Conservation (phyloP, 2,113 vertebrate species). For the Noturus placidus region DNA sequence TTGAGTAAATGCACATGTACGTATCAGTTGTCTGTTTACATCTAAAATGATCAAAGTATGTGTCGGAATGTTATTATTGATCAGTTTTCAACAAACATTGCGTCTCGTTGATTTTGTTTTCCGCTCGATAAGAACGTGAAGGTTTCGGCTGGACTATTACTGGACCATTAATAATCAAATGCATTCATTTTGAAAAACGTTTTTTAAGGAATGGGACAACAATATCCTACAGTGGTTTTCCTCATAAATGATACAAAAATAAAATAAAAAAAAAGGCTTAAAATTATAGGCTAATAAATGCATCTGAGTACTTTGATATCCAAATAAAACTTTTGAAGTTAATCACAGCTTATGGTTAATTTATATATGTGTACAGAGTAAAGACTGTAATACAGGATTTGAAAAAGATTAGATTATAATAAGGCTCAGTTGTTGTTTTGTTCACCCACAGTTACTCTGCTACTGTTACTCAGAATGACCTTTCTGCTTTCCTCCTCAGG, state of each 20-base stretch:
- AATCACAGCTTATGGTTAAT: not conserved
- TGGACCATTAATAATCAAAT: not conserved
- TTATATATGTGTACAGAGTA: not conserved
- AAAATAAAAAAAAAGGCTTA: too few species aligned
- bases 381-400: not conserved
- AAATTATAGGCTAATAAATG: not conserved
- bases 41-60: not conserved
- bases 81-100: too few species aligned
- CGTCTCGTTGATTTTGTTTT: too few species aligned
- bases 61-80: not conserved
- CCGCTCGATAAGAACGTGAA: too few species aligned
- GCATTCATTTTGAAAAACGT: not conserved
- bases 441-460: not conserved
- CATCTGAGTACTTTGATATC: not conserved
- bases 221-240: not conserved
- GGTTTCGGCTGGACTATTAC: too few species aligned
- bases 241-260: too few species aligned
- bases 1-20: too few species aligned
- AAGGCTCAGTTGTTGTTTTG: conserved; percentile 1
- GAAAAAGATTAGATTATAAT: not conserved
- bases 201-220: not conserved
- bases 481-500: conserved; percentile 69
- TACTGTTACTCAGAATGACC: conserved; percentile 19
- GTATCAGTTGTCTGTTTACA: not conserved
- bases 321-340: not conserved